Percentiles rank a stretch among this genome's conserved stretches.
Evolutionary conservation across 2,888 invertebrate genomes (phyloP).

Genomic region (Clunio marinus): DNA sequence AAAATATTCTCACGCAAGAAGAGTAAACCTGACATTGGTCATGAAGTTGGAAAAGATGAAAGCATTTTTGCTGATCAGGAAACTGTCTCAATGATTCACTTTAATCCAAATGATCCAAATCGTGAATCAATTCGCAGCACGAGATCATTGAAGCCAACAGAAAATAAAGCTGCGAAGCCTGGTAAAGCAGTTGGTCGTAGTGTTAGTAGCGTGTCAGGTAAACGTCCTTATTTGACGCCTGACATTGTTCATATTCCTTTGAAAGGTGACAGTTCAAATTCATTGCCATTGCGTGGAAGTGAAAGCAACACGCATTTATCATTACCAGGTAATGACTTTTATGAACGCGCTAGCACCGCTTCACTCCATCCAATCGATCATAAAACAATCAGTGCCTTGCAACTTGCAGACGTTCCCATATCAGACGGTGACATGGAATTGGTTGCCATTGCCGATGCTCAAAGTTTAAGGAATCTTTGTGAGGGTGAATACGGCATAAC

Average conservation of each 20-base stretch:
- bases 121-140: conserved; percentile 47
- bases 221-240: conserved; percentile 57
- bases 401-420: conserved; percentile 51
- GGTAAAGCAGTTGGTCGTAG: conserved; percentile 57
- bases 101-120: conserved; percentile 46
- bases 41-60: conserved; percentile 39
- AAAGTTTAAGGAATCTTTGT: conserved; percentile 50
- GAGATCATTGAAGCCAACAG: conserved; percentile 46
- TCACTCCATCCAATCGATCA: conserved; percentile 49
- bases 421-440: conserved; percentile 56
- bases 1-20: conserved; percentile 59
- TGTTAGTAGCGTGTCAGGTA: conserved; percentile 60
- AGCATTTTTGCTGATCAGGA: conserved; percentile 7
- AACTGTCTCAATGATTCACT: conserved; percentile 44
- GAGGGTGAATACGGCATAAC: conserved; percentile 51
- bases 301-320: conserved; percentile 49
- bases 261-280: conserved; percentile 56
- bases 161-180: conserved; percentile 49
- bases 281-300: conserved; percentile 47
- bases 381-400: conserved; percentile 50
- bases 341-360: conserved; percentile 49
- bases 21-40: conserved; percentile 53
- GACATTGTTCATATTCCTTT: conserved; percentile 64
- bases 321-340: conserved; percentile 53
- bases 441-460: conserved; percentile 54